phyloP scores from a whole-genome alignment of 2,888 invertebrate genomes.

The Drosophila rubida region DNA sequence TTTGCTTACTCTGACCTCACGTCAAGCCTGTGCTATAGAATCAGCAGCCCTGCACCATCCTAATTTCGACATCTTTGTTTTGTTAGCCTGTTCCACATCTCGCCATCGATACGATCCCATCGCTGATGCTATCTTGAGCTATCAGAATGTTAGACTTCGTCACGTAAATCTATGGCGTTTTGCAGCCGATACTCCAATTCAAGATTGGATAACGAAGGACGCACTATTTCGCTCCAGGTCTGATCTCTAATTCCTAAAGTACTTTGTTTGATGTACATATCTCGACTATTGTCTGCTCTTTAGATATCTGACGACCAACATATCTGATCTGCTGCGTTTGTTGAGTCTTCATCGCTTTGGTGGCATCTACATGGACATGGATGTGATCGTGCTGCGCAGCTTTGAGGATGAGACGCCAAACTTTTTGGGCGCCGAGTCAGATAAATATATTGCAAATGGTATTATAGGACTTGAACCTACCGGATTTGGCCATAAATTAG shows the following conservation, averaged over 20 bases:
- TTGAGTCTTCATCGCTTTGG: slow-evolving; percentile 89
- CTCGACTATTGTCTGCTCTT: not conserved
- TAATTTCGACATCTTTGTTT: slow-evolving; percentile 72
- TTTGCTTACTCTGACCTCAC: slow-evolving; percentile 39
- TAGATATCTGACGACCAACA: slow-evolving; percentile 58
- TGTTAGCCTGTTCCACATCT: slow-evolving; percentile 29
- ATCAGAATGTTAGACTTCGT: slow-evolving; percentile 79
- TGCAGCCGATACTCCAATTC: slow-evolving; percentile 77
- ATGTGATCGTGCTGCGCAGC: slow-evolving; percentile 88
- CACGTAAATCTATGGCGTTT: slow-evolving; percentile 81
- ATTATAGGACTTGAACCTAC: slow-evolving; percentile 87
- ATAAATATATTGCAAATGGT: slow-evolving; percentile 88
- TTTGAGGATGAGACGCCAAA: slow-evolving; percentile 63
- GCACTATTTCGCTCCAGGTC: slow-evolving; percentile 14
- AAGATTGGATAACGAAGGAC: slow-evolving; percentile 73
- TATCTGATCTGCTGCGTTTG: slow-evolving; percentile 81
- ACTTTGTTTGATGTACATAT: not conserved
- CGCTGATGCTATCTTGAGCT: slow-evolving; percentile 71
- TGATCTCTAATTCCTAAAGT: slow-evolving; percentile 14
- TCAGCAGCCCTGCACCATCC: slow-evolving; percentile 80
- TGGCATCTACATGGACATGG: slow-evolving; percentile 91
- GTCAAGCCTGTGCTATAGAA: slow-evolving; percentile 82
- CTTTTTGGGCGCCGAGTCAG: slow-evolving; percentile 84
- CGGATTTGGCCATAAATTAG: slow-evolving; percentile 84
- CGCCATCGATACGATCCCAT: not conserved